A percentile compares a stretch with the other conserved stretches of the same genome.
Conservation (phyloP, 2,888 invertebrate species). For the Lasioglossum pauxillum region DNA sequence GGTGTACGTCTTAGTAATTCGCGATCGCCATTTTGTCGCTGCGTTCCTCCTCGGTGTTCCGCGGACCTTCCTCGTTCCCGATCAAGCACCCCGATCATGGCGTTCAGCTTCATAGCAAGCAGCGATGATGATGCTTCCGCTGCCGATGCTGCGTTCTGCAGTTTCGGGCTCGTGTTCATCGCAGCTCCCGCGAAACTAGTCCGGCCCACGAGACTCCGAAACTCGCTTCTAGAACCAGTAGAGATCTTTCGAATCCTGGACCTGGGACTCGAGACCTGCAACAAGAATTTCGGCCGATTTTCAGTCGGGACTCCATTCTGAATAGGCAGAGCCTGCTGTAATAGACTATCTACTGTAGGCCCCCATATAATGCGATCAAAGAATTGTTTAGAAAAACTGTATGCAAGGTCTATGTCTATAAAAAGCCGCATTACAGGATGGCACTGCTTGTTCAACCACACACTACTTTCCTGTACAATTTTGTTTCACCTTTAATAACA, state of each 20-base stretch:
- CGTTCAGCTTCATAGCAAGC: not conserved
- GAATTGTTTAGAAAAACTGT: no score
- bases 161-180: constrained; percentile 27
- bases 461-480: no score
- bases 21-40: constrained; percentile 34
- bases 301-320: not conserved
- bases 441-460: no score
- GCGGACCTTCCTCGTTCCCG: constrained; percentile 14
- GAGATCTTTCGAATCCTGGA: constrained; percentile 81
- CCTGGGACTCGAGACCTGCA: constrained; percentile 81
- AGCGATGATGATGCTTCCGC: not conserved
- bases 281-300: not conserved
- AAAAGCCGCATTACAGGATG: no score
- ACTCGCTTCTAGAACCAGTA: constrained; percentile 80
- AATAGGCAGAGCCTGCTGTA: not conserved
- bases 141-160: not conserved
- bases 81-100: not conserved
- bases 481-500: no score
- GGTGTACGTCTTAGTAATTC: not conserved
- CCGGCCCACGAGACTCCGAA: constrained; percentile 60
- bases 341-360: not conserved
- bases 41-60: constrained; percentile 6
- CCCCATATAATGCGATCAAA: no score
- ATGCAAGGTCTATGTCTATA: no score
- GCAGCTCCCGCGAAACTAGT: constrained; percentile 47